phyloP scores from a whole-genome alignment of 2,888 invertebrate genomes.

The Creontiades dilutus region DNA sequence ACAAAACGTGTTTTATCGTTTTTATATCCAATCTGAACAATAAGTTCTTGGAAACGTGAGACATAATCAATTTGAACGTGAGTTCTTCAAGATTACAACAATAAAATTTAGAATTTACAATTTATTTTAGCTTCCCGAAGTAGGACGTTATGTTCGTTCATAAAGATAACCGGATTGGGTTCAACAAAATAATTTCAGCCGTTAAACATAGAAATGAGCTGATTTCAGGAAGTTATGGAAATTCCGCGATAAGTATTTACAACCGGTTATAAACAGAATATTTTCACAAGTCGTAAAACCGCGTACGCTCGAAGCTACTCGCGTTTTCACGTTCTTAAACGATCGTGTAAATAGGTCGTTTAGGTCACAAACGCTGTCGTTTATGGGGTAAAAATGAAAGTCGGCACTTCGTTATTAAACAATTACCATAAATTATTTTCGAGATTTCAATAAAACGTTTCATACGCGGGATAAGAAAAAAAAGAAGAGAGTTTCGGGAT shows the following conservation, averaged over 20 bases:
- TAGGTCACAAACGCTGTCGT: conserved; percentile 3
- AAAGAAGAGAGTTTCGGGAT: not conserved
- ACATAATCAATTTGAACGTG: too few relatives aligned
- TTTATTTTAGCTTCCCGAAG: too few relatives aligned
- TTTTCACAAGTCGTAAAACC: conserved; percentile 32
- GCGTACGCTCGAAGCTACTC: not conserved
- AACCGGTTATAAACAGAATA: conserved; percentile 28
- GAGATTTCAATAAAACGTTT: conserved; percentile 49
- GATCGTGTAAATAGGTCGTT: conserved; percentile 35
- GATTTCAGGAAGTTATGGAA: not conserved
- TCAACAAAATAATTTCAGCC: not conserved
- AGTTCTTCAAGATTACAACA: too few relatives aligned
- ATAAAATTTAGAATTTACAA: too few relatives aligned
- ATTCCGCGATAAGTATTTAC: conserved; percentile 10
- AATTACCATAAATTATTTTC: conserved; percentile 52
- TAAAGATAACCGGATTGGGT: too few relatives aligned
- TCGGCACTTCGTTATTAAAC: conserved; percentile 48
- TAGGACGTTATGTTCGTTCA: too few relatives aligned
- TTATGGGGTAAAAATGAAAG: conserved; percentile 36
- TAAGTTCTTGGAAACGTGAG: too few relatives aligned
- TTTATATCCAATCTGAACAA: too few relatives aligned
- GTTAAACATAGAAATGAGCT: conserved; percentile 2
- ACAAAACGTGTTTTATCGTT: too few relatives aligned
- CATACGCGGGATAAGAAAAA: not conserved
- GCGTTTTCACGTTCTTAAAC: conserved; percentile 30